Evolutionary conservation across 1,140 invertebrate genomes (phyloP).

Genomic region (Dicyema japonicum): DNA sequence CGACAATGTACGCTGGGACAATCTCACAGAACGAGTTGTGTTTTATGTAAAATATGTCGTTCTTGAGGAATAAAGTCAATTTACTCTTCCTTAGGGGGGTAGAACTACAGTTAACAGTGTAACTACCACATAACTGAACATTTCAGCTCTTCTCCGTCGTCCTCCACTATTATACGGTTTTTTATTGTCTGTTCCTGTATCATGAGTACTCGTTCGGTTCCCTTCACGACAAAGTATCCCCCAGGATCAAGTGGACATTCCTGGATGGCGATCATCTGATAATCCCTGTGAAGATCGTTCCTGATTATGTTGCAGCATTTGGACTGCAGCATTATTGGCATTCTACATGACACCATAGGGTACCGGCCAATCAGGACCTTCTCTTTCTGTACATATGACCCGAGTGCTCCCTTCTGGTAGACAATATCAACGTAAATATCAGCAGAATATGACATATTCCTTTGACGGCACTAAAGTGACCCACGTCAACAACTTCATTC

Average conservation of each 20-base stretch:
- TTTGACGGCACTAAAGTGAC: conserved; percentile 56
- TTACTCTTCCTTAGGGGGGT: conserved; percentile 83
- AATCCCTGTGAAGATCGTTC: conserved; percentile 53
- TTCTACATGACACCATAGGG: no score
- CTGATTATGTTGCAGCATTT: conserved; percentile 53
- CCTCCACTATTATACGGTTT: conserved; percentile 58
- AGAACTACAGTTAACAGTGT: no score
- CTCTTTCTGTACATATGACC: conserved; percentile 48
- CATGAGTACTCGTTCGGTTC: conserved; percentile 51
- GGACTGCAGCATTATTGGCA: conserved; percentile 87
- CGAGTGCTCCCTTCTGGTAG: conserved; percentile 56
- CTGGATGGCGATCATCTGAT: no score
- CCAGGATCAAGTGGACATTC: conserved; percentile 30
- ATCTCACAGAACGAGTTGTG: conserved; percentile 77
- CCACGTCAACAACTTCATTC: no score
- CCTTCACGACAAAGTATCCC: conserved; percentile 80
- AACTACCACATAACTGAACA: neutral
- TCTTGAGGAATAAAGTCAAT: conserved; percentile 57
- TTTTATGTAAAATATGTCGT: conserved; percentile 55
- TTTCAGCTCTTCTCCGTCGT: conserved; percentile 27
- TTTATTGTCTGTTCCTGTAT: conserved; percentile 88
- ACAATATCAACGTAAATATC: conserved; percentile 87
- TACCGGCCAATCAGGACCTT: conserved; percentile 57
- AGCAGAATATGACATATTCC: conserved; percentile 92
- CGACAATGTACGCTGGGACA: conserved; percentile 59